Base-by-base conservation (phyloP, 2,888 invertebrate species). In the Allacma fusca region DNA sequence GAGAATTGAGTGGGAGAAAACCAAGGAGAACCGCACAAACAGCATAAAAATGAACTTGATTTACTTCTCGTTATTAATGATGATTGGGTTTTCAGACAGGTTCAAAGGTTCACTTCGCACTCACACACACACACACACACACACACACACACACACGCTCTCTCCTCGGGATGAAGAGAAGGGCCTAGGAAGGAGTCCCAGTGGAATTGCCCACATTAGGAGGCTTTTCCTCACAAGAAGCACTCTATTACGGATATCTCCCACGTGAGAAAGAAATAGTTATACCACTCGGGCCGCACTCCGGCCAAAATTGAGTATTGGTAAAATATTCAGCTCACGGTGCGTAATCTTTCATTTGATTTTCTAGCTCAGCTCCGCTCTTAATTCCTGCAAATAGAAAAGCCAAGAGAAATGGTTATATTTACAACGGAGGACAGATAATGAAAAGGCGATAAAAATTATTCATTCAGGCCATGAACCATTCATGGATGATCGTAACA, bases 371-470 rank as follows among this genome's bases (percentile, higher is more conserved):
- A 28, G 71, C 71, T 71, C 72, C 57, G 29, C 72, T 24, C 72
- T 72, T 72, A 72, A 72, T 72, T 72, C 34, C 72, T 72, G 50
- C 72, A 72, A 72, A 72, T 72, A 57, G 72, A 72, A 72, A 72
- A 72, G 59, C 57, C 71, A 57, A 72, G 34, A 72, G 59, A 72
- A 26, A 72, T 34, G 72, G 59, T 57, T 57, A 72, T 72, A 50
- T 50, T 71, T 71, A 71, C 57, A 69, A 23, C n/a, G 43, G 71
- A 74, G 79, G 79, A 77, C 78, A 80, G 80, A 80, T 81, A 81
- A 82, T 82, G 81, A 82, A 82, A 80, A 69, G 80, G 76, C 80
- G 74, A 82, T 82, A 82, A 82, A 82, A 82, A 82, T 82, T 81
- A 82, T 82, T 80, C 81, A 82, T 82, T 82, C 75, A 78, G 77